Conservation (phyloP, 2,797 vertebrate genomes). For the Ambastaia sidthimunki region DNA sequence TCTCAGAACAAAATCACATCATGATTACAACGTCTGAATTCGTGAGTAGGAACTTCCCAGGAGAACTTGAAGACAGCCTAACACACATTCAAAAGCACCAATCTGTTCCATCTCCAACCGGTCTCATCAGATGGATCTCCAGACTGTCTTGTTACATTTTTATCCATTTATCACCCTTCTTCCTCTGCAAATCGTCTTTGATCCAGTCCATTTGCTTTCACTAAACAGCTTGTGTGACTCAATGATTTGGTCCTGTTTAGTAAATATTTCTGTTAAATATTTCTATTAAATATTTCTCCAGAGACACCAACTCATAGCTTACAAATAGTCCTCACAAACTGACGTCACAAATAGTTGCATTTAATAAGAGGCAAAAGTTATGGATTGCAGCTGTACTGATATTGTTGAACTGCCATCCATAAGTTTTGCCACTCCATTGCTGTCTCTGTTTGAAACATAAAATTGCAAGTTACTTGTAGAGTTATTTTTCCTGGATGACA, state of each 20-base stretch:
- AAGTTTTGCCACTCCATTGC: no score
- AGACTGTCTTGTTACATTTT: conserved; percentile 18
- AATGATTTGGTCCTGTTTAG: conserved; percentile 44
- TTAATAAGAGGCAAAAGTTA: no score
- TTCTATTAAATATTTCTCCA: conserved; percentile 3
- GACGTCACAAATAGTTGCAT: neutral
- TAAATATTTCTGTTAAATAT: conserved; percentile 50
- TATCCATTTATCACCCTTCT: conserved; percentile 33
- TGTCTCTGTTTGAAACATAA: no score
- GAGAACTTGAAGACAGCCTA: neutral
- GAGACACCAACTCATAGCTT: conserved; percentile 9
- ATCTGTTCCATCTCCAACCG: neutral
- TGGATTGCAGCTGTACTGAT: no score
- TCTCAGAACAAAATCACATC: neutral
- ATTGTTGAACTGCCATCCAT: no score
- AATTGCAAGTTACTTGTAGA: no score
- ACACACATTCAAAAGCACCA: neutral
- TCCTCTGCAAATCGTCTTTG: conserved; percentile 19
- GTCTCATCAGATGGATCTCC: neutral
- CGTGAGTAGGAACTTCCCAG: neutral
- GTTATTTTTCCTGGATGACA: no score
- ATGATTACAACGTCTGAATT: neutral
- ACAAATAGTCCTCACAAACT: neutral
- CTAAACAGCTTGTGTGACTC: conserved; percentile 40
- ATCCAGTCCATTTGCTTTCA: conserved; percentile 1